Evolutionary conservation across 2,113 vertebrate genomes (phyloP), one percentile per base, ranked within the genome.

Genomic region (Alouatta palliata): DNA sequence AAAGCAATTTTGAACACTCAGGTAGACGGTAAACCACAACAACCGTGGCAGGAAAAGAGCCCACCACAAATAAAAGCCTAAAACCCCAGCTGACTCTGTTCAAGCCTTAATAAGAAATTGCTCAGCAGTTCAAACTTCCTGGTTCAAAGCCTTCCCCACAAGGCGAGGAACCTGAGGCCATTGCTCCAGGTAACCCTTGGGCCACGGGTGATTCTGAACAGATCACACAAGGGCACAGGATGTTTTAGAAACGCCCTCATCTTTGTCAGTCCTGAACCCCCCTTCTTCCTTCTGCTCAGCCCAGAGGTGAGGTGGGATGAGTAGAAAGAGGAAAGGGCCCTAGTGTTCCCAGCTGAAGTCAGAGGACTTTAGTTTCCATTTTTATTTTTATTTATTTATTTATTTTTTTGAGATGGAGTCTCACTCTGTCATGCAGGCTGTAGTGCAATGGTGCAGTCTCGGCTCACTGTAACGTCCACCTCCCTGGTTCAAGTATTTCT

Each of bases 11-110:
- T 96, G 95, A 98, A 97, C 91, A 97, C 82, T 97, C 92, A 52
- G 64, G 94, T 97, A 97, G 97, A 98, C 95, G 92, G 97, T 98
- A 98, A 98, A 99, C 98, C 98, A 98, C 98, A 98, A 92, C 97
- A 97, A 97, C 98, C 68, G 90, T 97, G 98, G 97, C 98, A 98
- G 98, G 98, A 98, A 98, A 98, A 98, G 97, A 95, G 97, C 95
- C 96, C 97, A 96, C 98, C 97, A 97, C 98, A 98, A 94, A 97
- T 1, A 96, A 98, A 98, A 98, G 97, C 95, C 95, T 56, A 94
- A 87, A 89, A 90, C 97, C 98, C 97, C 94, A 95, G 97, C 96
- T 97, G 97, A 98, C 97, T 95, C 97, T 93, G 54, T 95, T 98
- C 96, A 19, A 6, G 10, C 97, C 96, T 98, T 97, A 97, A 97